Evolutionary conservation across 92 coral and sea anemone genomes (phyloP).

Genomic region (Parazoanthus darwini): DNA sequence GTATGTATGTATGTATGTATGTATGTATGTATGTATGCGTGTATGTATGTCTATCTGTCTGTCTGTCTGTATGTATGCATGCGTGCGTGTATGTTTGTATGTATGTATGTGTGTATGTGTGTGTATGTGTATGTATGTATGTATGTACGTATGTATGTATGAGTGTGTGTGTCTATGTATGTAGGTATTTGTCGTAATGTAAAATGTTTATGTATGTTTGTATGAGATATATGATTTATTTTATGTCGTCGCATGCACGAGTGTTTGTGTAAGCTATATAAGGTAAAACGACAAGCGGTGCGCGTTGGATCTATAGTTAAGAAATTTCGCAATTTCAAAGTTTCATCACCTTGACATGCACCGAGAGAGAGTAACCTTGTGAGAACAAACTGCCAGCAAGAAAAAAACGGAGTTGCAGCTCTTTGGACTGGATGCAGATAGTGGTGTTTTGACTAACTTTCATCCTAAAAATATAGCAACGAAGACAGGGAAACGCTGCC

Average conservation of each 20-base stretch:
- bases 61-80: not conserved
- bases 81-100: not conserved
- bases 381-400: not conserved
- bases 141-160: too few relatives aligned
- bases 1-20: not conserved
- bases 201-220: not conserved
- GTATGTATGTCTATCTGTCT: not conserved
- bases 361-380: not conserved
- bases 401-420: not conserved
- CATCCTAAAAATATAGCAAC: not conserved
- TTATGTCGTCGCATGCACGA: not conserved
- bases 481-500: not conserved
- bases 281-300: not conserved
- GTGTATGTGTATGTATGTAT: not conserved
- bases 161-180: not conserved
- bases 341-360: not conserved
- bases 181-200: not conserved
- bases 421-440: too few relatives aligned
- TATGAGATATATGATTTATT: not conserved
- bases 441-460: not conserved
- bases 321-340: too few relatives aligned
- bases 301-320: not conserved
- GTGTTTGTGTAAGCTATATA: not conserved
- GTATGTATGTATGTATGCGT: not conserved
- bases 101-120: not conserved